Percentiles rank a stretch among this genome's conserved stretches.
Conservation (phyloP, 2,888 invertebrate species). For the Onthophagus sagittarius region DNA sequence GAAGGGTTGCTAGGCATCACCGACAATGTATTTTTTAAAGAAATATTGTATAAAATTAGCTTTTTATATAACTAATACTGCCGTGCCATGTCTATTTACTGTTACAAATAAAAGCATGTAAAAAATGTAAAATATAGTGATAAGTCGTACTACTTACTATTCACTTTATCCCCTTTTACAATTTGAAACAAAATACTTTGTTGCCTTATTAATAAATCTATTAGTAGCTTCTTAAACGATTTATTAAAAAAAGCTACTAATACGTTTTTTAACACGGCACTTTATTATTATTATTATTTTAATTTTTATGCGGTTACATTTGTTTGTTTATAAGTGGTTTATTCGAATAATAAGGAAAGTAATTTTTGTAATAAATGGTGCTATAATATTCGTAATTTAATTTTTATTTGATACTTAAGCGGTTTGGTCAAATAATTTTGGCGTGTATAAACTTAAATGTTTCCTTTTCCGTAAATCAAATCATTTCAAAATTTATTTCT, state of each 20-base stretch:
- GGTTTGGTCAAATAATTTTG: conserved; percentile 13
- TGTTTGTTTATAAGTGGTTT: conserved; percentile 27
- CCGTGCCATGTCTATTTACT: conserved; percentile 41
- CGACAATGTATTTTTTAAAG: conserved; percentile 14
- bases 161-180: conserved; percentile 23
- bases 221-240: neutral
- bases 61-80: conserved; percentile 43
- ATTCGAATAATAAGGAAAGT: conserved; percentile 31
- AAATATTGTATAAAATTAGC: conserved; percentile 40
- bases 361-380: conserved; percentile 41
- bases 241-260: conserved; percentile 1
- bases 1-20: conserved; percentile 12
- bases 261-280: neutral
- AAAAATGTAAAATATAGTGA: conserved; percentile 47
- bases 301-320: conserved; percentile 18
- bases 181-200: neutral
- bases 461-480: neutral
- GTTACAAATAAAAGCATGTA: conserved; percentile 36
- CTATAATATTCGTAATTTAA: conserved; percentile 31
- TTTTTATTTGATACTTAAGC: conserved; percentile 17
- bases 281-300: conserved; percentile 17
- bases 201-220: too few relatives aligned
- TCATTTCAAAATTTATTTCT: conserved; percentile 24
- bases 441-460: neutral
- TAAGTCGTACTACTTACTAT: conserved; percentile 23